These are phyloP conservation scores for Drosophila nannoptera DNA, from an alignment of 1,140 invertebrate genomes.

Conservation along the genomic window DNA sequence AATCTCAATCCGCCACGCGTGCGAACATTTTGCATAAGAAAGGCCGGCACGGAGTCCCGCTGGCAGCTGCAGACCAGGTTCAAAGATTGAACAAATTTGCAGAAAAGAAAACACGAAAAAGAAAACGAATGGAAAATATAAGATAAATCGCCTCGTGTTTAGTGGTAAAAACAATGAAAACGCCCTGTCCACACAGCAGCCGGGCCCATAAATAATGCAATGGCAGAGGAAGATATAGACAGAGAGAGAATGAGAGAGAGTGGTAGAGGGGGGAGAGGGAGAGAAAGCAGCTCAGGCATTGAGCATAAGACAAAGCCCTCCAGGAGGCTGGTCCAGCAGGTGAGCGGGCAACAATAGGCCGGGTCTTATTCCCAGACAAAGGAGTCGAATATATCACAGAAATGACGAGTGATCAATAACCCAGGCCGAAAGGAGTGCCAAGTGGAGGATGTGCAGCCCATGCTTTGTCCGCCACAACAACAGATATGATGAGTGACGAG, in stretches of 20 bases:
- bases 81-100: conserved; percentile 29
- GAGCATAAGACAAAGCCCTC: conserved; percentile 36
- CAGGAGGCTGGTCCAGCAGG: conserved; percentile 18
- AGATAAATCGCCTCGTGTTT: conserved; percentile 45
- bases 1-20: conserved; percentile 36
- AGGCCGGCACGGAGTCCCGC: conserved; percentile 5
- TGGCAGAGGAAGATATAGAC: conserved; percentile 3
- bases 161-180: conserved; percentile 51
- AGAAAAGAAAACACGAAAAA: conserved; percentile 2
- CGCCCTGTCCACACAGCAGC: conserved; percentile 31
- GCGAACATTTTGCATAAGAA: conserved; percentile 36
- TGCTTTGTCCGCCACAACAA: conserved; percentile 16
- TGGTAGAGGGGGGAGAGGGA: conserved; percentile 5
- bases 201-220: conserved; percentile 51
- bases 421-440: background rate
- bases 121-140: background rate
- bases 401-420: conserved; percentile 55
- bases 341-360: conserved; percentile 26
- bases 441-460: background rate
- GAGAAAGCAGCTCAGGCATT: conserved; percentile 24
- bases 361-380: conserved; percentile 46
- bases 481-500: conserved; percentile 23
- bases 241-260: too few species aligned
- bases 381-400: conserved; percentile 47
- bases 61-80: background rate